Evolutionary conservation across 2,113 vertebrate species (phyloP), one percentile per base, ranked within the genome.

Genomic region (Tyto alba): DNA sequence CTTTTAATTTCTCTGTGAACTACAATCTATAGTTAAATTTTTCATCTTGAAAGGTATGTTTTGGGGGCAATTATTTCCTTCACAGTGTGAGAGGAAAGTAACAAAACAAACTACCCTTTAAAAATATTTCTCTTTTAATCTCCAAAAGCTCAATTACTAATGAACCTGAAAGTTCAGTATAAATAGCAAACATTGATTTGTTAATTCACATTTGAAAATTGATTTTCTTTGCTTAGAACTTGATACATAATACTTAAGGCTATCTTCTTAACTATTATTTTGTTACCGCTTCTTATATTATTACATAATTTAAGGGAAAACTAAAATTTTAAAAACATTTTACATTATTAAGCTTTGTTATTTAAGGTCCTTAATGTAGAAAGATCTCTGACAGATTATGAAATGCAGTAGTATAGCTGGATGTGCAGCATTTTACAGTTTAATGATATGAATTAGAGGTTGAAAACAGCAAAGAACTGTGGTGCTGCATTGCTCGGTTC

Each of bases 401-500:
- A 73, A 81, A 56, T 16, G 27, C n/a, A 18, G 23, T 21, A 62
- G 41, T 23, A 5, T 13, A 19, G 38, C 29, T 47, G 29, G 11
- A 5, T n/a, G 30, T 18, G n/a, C 40, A 18, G 41, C 4, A 2
- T 32, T 40, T 79, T 26, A 0, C 29, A 43, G n/a, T 10, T 32
- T 26, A 1, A 16, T 88, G 18, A 4, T 32, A 16, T 34, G 40
- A n/a, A 27, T 18, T 36, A 4, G 19, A 18, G 6, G 5, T 6
- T 36, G 13, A 9, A 52, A 56, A 7, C 5, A 7, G 10, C 8
- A 9, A n/a, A 32, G 20, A 32, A 3, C 21, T 16, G 5, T 2
- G 7, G 9, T 2, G 55, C 25, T 60, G 36, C 25, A 0, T 25
- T 20, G 32, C 11, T 43, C 1, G 2, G 10, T 10, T 36, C 23